Base-by-base conservation (phyloP, 2,113 vertebrate genomes). In the Nycticryphes semicollaris region DNA sequence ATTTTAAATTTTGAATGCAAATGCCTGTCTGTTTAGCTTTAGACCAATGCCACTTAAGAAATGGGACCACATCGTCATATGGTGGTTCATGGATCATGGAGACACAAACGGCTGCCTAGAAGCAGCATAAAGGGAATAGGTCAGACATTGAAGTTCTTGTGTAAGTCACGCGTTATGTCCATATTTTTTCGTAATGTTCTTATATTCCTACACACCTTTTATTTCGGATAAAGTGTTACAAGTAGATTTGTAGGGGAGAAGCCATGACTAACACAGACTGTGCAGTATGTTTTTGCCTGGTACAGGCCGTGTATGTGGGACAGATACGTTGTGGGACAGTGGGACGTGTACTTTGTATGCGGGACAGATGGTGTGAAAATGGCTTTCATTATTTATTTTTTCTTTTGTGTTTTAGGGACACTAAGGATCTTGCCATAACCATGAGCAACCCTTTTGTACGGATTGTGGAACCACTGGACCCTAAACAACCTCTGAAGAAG, bases 371-470 rank as follows among this genome's bases (percentile, higher is more conserved):
- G 37, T 0, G 5, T 78, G 30, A 74, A 94, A 84, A 68, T 21
- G 2, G 17, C 27, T 43, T 53, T 69, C 19, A 25, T 84, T 67
- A 22, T 84, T 67, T 84, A 62, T 81, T 53, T 54, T 30, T 64
- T 78, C 14, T 60, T 41, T 70, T 91, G 69, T 85, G 14, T 90
- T 97, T 94, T 86, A 98, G 97, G 68, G 43, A 92, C 76, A 16
- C 24, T 25, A 75, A 67, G 41, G 33, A 10, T 84, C 95, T 92
- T 67, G 75, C 73, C 73, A 93, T 92, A 82, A 96, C 86, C 93
- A 98, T 98, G 98, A 99, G 87, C 56, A 99, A 99, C 93, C 99
- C 99, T 25, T 99, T 99, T n/a, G 84, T 91, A 73, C 63, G 79
- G 59, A 94, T 99, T 27, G 97, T 98, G 62, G 99, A 99, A 95